phyloP scores from a whole-genome alignment of 2,797 vertebrate genomes.

The Parotocinclus haroldoi region DNA sequence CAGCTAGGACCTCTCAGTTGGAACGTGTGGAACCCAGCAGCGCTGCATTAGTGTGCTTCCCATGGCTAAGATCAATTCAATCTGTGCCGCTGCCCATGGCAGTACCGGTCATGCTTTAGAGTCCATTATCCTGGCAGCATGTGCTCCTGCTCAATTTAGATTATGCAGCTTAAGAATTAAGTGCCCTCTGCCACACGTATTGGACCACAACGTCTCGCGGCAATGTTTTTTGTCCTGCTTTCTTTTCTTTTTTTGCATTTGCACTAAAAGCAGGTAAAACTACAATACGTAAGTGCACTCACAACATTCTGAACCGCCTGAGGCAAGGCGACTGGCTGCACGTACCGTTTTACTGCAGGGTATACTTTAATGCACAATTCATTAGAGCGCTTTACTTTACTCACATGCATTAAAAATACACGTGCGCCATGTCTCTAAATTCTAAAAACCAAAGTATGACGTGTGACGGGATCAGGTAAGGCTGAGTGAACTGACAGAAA shows the following conservation, averaged over 20 bases:
- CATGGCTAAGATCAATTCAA: conserved; percentile 41
- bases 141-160: conserved; percentile 58
- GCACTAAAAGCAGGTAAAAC: background rate
- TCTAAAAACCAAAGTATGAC: conserved; percentile 8
- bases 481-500: background rate
- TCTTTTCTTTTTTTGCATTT: conserved; percentile 33
- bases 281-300: too few species aligned
- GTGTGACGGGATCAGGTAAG: too few species aligned
- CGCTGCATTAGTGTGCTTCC: conserved; percentile 44
- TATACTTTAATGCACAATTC: background rate
- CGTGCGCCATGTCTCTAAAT: conserved; percentile 1
- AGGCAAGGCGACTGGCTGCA: too few species aligned
- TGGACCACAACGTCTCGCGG: conserved; percentile 61
- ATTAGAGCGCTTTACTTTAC: conserved; percentile 8
- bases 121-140: conserved; percentile 63
- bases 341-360: too few species aligned
- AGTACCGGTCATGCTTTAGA: conserved; percentile 58
- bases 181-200: conserved; percentile 64
- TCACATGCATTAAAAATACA: background rate
- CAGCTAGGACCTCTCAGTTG: conserved; percentile 46
- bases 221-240: conserved; percentile 60
- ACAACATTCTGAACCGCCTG: too few species aligned
- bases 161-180: conserved; percentile 60
- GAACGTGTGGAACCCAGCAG: conserved; percentile 11
- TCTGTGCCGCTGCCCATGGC: conserved; percentile 49